These are phyloP conservation scores for Nothocercus julius DNA, from an alignment of 2,113 vertebrate species.

Conservation along the genomic window DNA sequence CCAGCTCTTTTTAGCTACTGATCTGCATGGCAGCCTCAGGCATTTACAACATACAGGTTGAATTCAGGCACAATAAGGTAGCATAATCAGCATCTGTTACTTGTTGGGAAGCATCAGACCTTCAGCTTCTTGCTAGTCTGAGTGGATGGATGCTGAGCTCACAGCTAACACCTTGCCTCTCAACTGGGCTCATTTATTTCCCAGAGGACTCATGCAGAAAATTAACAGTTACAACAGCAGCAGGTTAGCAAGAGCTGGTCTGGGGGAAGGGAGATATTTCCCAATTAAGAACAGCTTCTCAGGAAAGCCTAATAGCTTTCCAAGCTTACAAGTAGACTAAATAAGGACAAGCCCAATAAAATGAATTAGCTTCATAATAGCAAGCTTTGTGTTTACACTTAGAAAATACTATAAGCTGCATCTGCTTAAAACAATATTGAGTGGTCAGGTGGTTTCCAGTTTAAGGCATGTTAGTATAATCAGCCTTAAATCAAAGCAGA, in stretches of 20 bases:
- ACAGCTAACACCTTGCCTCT: slow-evolving; percentile 40
- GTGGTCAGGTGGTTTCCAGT: slow-evolving; percentile 58
- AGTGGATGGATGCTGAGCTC: slow-evolving; percentile 1
- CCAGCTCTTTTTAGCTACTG: background rate
- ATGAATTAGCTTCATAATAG: slow-evolving; percentile 55
- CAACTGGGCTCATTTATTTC: slow-evolving; percentile 44
- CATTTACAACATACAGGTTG: background rate
- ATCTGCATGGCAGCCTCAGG: background rate
- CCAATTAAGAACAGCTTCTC: slow-evolving; percentile 43
- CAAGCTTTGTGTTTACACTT: slow-evolving; percentile 44
- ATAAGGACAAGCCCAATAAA: slow-evolving; percentile 54
- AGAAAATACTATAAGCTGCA: slow-evolving; percentile 37
- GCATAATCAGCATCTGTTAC: background rate
- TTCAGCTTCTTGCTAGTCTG: slow-evolving; percentile 6
- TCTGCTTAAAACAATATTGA: slow-evolving; percentile 46
- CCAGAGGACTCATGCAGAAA: slow-evolving; percentile 23
- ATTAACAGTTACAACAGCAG: background rate
- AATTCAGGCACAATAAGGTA: background rate
- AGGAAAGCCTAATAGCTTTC: slow-evolving; percentile 43
- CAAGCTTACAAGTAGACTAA: slow-evolving; percentile 18
- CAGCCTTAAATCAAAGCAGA: slow-evolving; percentile 78
- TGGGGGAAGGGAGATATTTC: slow-evolving; percentile 27
- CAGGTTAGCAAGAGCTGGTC: slow-evolving; percentile 17
- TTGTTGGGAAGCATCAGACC: slow-evolving; percentile 1
- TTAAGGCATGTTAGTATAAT: slow-evolving; percentile 53